Evolutionary conservation across 2,113 vertebrate species (phyloP).

Genomic region (Amazona guildingii): DNA sequence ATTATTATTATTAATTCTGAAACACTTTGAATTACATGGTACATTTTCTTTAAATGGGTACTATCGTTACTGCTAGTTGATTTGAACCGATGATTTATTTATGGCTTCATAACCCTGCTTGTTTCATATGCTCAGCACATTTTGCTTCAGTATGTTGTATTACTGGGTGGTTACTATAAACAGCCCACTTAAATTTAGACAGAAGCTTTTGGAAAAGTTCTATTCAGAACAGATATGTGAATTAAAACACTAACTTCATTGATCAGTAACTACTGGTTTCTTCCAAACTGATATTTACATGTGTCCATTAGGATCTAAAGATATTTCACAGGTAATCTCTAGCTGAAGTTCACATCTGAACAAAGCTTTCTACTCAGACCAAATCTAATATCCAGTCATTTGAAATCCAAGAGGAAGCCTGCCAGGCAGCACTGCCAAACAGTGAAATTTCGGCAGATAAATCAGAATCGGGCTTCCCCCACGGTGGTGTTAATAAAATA

Average conservation of each 20-base stretch:
- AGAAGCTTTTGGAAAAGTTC: conserved; percentile 29
- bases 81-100: conserved; percentile 37
- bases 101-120: neutral
- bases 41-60: conserved; percentile 27
- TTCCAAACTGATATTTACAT: neutral
- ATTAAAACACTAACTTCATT: neutral
- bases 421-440: neutral
- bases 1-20: conserved; percentile 44
- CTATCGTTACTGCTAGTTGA: neutral
- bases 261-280: neutral
- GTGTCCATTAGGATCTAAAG: neutral
- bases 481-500: neutral
- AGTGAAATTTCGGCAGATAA: neutral
- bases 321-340: neutral
- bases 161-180: conserved; percentile 45
- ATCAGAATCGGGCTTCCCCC: neutral
- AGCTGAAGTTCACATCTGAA: neutral
- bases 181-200: conserved; percentile 31
- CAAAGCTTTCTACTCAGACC: neutral
- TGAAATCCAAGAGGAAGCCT: neutral
- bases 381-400: neutral
- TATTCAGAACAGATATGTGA: neutral
- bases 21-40: neutral
- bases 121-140: neutral
- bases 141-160: conserved; percentile 21